Evolutionary conservation across 92 coral and sea anemone species (phyloP).

Genomic region (Diadumene lineata): DNA sequence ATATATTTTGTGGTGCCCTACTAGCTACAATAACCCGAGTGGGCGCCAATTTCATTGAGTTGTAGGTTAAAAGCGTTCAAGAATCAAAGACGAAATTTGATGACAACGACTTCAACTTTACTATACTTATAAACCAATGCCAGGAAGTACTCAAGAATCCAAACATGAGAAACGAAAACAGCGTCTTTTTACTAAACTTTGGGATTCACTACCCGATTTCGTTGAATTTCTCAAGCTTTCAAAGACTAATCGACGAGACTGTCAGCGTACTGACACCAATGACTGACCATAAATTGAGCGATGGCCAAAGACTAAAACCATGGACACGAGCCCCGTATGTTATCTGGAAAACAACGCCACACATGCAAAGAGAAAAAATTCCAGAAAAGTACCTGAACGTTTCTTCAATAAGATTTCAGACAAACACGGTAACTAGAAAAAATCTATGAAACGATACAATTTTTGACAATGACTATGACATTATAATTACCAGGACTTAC

Average conservation of each 20-base stretch:
- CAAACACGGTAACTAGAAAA: no score
- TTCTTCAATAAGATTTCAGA: conserved; percentile 59
- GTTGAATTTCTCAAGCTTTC: conserved; percentile 35
- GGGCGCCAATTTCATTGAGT: no score
- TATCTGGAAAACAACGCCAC: conserved; percentile 70
- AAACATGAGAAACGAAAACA: conserved; percentile 34
- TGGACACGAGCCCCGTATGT: no score
- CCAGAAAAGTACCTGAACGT: conserved; percentile 38
- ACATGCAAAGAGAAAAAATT: conserved; percentile 54
- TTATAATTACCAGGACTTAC: no score
- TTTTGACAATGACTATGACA: no score
- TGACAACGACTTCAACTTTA: conserved; percentile 43
- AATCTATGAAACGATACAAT: no score
- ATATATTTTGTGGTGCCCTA: no score
- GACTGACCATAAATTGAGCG: conserved; percentile 21
- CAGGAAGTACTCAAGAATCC: conserved; percentile 39
- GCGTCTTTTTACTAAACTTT: conserved; percentile 51
- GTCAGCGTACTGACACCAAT: conserved; percentile 27
- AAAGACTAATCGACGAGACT: conserved; percentile 33
- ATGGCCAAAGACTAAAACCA: no score
- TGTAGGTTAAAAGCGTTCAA: conserved; percentile 43
- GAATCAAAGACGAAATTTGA: conserved; percentile 43
- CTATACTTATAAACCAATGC: conserved; percentile 34
- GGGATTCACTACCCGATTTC: conserved; percentile 62
- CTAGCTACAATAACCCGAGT: no score